A percentile compares a stretch with the other conserved stretches of the same genome.
Conservation (phyloP, 2,888 invertebrate genomes). For the Rhingia campestris region DNA sequence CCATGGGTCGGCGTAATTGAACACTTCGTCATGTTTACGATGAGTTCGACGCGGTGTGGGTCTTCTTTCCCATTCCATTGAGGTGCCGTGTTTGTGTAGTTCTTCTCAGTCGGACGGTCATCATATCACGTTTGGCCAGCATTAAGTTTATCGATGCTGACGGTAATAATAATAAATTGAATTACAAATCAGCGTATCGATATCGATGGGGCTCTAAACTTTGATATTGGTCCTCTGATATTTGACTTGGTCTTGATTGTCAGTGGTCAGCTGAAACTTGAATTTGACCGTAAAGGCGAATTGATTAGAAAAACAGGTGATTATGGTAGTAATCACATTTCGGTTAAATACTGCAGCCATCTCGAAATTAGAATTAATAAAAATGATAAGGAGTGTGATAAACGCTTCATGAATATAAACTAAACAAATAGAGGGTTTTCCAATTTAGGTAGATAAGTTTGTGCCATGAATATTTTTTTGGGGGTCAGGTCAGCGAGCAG, state of each 20-base stretch:
- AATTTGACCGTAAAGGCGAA: no score
- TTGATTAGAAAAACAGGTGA: no score
- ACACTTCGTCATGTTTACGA: constrained; percentile 68
- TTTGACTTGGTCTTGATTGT: constrained; percentile 14
- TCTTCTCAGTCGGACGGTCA: constrained; percentile 28
- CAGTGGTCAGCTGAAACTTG: no score
- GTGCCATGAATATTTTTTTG: no score
- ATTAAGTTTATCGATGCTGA: constrained; percentile 47
- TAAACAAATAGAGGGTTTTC: no score
- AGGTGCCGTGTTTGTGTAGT: constrained; percentile 39
- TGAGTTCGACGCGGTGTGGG: constrained; percentile 34
- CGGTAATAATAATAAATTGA: constrained; percentile 60
- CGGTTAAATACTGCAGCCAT: no score
- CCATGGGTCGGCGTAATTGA: constrained; percentile 39
- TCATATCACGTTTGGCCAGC: constrained; percentile 25
- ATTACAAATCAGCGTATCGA: constrained; percentile 59
- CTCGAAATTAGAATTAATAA: no score
- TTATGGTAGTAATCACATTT: no score
- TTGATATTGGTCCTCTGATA: constrained; percentile 1
- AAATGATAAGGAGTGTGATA: no score
- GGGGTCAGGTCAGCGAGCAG: no score
- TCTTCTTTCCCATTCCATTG: constrained; percentile 1
- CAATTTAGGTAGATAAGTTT: no score
- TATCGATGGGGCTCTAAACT: constrained; percentile 6
- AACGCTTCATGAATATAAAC: no score